Evolutionary conservation across 2,888 invertebrate species (phyloP), one percentile per base, ranked within the genome.

Genomic region (Tenthredo livida): DNA sequence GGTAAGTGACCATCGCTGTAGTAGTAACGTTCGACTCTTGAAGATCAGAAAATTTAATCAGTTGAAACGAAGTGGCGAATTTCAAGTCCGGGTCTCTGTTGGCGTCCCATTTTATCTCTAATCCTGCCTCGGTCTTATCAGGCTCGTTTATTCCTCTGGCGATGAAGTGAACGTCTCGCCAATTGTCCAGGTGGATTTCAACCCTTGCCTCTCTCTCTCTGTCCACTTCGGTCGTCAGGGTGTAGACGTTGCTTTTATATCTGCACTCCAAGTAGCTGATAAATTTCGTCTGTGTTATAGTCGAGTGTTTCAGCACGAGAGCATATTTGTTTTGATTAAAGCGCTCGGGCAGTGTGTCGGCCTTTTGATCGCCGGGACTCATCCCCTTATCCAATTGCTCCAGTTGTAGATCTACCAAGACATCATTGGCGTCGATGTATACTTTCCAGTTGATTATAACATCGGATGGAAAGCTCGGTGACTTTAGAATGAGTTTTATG

Each of bases 21-120:
- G 95, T 96, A 70, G 95, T 95, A 88, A 96, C 95, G 87, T 96
- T 96, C 91, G 95, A 95, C 0, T 94, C 92, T 0, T 94, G 94
- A 85, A 95, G 94, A 47, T 17, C 37, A 9, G 78, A 12, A 21
- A 87, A 84, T 89, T 94, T 95, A 87, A 95, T 95, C 80, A 96
- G 94, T 86, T 96, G 95, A 0, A 96, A 93, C 84, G 95, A 95
- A 0, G 95, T 93, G 87, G 95, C 94, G 86, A 97, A 94, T 91
- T 96, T 96, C 91, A 97, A 96, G 75, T 96, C 95, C 0, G 97
- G 97, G 93, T 97, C 97, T 9, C 97, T 94, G 92, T 97, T 97
- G 0, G 97, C 97, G 90, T 98, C 97, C 97, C 97, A 98, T 92
- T 97, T 97, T 25, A 98, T 92, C 85, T 97, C 96, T 1, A 97